Evolutionary conservation across 2,797 vertebrate genomes (phyloP), one percentile per base, ranked within the genome.

Genomic region (Jordanella pulchra): DNA sequence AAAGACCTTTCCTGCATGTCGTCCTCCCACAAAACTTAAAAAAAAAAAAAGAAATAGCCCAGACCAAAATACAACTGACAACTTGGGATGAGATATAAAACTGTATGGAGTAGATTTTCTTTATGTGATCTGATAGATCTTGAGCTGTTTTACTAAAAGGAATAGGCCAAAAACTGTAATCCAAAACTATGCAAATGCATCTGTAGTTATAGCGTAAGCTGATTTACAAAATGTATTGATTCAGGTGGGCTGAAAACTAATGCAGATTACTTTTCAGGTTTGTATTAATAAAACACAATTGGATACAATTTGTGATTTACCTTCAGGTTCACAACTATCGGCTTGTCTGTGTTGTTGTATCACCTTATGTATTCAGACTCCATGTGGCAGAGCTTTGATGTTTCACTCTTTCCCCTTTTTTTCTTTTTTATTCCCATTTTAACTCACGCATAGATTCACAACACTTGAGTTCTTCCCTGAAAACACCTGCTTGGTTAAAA

Each of bases 401-500:
- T 93, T 91, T 84, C 68, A 75, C 77, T 77, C 67, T 69, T 68
- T 76, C 67, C 65, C 66, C 82, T 77, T 82, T 54, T 51, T 69
- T 65, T 65, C 78, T 66, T 10, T 80, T 69, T 85, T 76, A 84
- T 84, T 85, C 80, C 90, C 51, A 50, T 78, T 71, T 77, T 72
- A 76, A 70, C 74, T 21, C 74, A 60, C 72, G 42, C 14, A 23
- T 35, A 63, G 74, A 77, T 61, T 77, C 79, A 89, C 83, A 84
- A 76, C 77, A 76, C 84, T 79, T 77, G 71, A 66, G 64, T 58
- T 78, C 75, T 83, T 93, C 80, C 89, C 87, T 89, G 78, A 83
- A 78, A 90, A 91, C 93, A 94, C 91, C 87, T 94, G 92, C 88
- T 85, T 73, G 82, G 82, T 90, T 87, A 84, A 91, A 91, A 90